Evolutionary conservation across 2,113 vertebrate genomes (phyloP), one percentile per base, ranked within the genome.

Genomic region (Syngnathus scovelli): DNA sequence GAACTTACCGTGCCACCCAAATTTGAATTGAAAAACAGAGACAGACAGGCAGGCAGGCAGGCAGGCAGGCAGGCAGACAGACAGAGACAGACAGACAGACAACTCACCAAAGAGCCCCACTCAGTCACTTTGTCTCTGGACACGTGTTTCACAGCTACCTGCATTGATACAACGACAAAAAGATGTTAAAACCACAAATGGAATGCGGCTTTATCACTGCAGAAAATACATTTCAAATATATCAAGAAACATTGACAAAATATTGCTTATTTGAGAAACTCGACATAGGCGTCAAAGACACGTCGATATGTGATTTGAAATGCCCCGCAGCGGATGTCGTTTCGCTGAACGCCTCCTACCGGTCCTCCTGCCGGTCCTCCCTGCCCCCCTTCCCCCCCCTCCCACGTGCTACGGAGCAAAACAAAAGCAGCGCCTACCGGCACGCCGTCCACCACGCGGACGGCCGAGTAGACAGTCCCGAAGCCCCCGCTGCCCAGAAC

Each of bases 131-230:
- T 78, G 72, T 98, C 95, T 88, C 94, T 97, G 1, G 94, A 91
- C 48, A 98, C 94, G 77, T 98, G 95, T 80, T 98, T 98, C 69
- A 98, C 92, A 3, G 96, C 96, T n/a, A 98, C 96, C 96, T 98
- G 71, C 7, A 63, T 51, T n/a, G 27, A 3, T 3, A 33, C 27
- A 33, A 33, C 27, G 3, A 33, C 27, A 33, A 33, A 33, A 3
- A 33, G 27, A 33, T 33, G 27, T 33, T 33, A 33, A 33, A 33
- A 33, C 27, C 27, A 33, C 27, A 33, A 33, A 33, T 3, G 27
- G 27, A 33, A 3, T 3, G 27, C 27, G 27, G 27, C 27, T 33
- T 33, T 33, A 33, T 3, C 27, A 33, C 18, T 38, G 44, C 6
- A 7, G 0, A 43, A 15, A 5, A 5, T 18, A 10, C 27, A 49